Conservation (phyloP, 2,888 invertebrate species). For the Choristoneura rosaceana region DNA sequence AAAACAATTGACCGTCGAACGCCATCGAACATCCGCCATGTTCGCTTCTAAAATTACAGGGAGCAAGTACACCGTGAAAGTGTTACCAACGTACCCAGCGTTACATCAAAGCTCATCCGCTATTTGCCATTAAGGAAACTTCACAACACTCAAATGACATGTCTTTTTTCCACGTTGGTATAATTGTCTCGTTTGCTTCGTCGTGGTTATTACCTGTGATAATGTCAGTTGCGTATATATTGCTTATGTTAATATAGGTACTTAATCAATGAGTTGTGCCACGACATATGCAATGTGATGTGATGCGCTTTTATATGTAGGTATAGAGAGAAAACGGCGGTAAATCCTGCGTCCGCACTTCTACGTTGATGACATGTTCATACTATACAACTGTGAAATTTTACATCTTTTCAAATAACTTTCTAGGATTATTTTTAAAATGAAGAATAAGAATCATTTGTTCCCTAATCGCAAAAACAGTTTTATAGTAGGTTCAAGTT, state of each 20-base stretch:
- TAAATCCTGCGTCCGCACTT: not conserved
- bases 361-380: not conserved
- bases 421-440: too few relatives aligned
- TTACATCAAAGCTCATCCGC: conserved; percentile 6
- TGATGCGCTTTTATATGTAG: not conserved
- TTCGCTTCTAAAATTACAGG: conserved; percentile 4
- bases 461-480: too few relatives aligned
- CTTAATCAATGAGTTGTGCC: conserved; percentile 26
- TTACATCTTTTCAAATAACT: too few relatives aligned
- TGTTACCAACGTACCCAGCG: not conserved
- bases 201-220: conserved; percentile 37
- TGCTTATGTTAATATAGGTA: conserved; percentile 30
- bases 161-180: conserved; percentile 36
- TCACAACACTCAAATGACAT: conserved; percentile 39
- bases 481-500: not conserved
- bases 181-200: conserved; percentile 35
- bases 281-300: not conserved
- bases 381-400: not conserved
- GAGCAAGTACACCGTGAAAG: conserved; percentile 3
- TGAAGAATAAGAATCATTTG: too few relatives aligned
- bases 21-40: not conserved
- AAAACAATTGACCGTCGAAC: not conserved
- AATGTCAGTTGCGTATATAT: conserved; percentile 25
- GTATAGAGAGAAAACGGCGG: not conserved
- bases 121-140: conserved; percentile 32